Evolutionary conservation across 2,888 invertebrate genomes (phyloP), one percentile per base, ranked within the genome.

Genomic region (Dione vanillae): DNA sequence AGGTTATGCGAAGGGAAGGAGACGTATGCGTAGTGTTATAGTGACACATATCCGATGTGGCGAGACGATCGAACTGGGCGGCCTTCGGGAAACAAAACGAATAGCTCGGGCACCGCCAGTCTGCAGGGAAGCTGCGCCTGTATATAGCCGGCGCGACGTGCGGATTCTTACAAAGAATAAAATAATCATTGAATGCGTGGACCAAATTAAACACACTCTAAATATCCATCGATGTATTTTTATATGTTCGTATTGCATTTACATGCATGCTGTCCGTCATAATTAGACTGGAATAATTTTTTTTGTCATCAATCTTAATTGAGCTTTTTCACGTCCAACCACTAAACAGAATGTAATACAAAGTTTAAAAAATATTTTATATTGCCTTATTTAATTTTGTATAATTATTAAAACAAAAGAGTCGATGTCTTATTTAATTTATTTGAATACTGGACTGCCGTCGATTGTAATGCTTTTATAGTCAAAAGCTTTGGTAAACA

Each of bases 11-110:
- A 77, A 82, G 82, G 82, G 82, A 83, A 81, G 85, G 81, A 83
- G 81, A 82, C 83, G 82, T 82, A 84, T 84, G 82, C 79, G 77
- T 88, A 85, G 86, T 88, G 89, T 83, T 87, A 88, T 90, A 91
- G 90, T 92, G 91, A 91, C 91, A 92, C 90, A 91, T 88, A 91
- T 90, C 86, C 84, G 86, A 87, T 82, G 85, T 81, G 82, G 82
- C 82, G 84, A 85, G 85, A 84, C 84, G 82, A 77, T 77, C 78
- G 78, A 82, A 90, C 91, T 86, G 90, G 92, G 82, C 88, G 91
- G 83, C 92, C 92, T 92, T 92, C 91, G 86, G 80, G 81, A 82
- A 83, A 85, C 88, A 89, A 89, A 90, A 89, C 86, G 85, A 89
- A 68, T 43, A 72, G 52, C 65, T 67, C 62, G 56, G 71, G 45